Percentiles rank a stretch among this genome's conserved stretches.
phyloP scores from a whole-genome alignment of 2,888 invertebrate genomes.

The Zeuzera pyrina region DNA sequence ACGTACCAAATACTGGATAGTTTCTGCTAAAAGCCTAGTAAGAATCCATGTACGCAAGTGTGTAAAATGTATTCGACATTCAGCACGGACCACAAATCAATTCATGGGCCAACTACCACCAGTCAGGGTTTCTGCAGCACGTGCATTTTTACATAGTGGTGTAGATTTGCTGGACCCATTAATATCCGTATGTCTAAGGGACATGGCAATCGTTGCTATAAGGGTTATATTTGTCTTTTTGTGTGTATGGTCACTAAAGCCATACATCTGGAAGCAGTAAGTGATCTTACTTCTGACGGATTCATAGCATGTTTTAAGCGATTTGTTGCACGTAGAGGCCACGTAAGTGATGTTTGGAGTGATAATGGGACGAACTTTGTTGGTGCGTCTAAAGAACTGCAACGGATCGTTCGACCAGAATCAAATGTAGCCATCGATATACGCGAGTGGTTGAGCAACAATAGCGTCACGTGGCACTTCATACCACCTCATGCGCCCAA shows the following conservation, averaged over 20 bases:
- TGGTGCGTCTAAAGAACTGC: no score
- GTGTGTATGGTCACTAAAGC: no score
- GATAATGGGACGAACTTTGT: no score
- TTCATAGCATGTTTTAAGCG: constrained; percentile 1
- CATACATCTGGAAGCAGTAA: constrained; percentile 3
- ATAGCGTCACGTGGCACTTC: no score
- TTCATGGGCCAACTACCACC: constrained; percentile 16
- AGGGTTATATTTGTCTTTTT: constrained; percentile 1
- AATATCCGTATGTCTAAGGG: constrained; percentile 5
- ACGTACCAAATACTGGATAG: constrained; percentile 15
- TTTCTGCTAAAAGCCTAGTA: constrained; percentile 5
- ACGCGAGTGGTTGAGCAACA: constrained; percentile 1
- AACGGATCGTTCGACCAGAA: no score
- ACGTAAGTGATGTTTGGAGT: constrained; percentile 4
- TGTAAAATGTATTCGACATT: neutral
- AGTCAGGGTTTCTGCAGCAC: constrained; percentile 1
- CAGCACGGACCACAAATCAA: neutral
- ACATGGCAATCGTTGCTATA: neutral
- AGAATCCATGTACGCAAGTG: neutral
- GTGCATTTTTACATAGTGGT: constrained; percentile 2
- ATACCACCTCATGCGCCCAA: constrained; percentile 5
- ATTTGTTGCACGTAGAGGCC: constrained; percentile 2
- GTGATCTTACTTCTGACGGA: neutral
- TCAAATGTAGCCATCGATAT: neutral
- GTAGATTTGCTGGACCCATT: constrained; percentile 8